Base-by-base conservation (phyloP, 2,113 vertebrate species). In the Apeltes quadracus region DNA sequence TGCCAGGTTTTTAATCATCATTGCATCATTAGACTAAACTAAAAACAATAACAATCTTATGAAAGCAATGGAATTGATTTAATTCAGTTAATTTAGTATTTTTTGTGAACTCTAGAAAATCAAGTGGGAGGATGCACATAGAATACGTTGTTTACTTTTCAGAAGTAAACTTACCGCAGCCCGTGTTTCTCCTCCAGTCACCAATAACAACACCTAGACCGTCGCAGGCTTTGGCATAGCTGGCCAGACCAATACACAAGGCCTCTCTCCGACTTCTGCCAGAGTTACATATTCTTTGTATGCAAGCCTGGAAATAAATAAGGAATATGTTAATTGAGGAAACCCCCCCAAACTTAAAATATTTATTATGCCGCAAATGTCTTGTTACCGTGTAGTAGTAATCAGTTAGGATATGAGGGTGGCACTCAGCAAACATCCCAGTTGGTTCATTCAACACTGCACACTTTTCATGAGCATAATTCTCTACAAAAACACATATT, bases 381-480 rank as follows among this genome's bases (percentile, higher is more conserved):
- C 9, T 29, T 68, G 72, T 84, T 82, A 90, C 95, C 72, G 73
- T 84, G 32, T 92, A 65, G 73, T 92, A 94, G 0, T 69, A 3
- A 62, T 89, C 92, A 29, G 89, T 87, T 11, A 92, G 82, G 34
- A 95, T 92, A 20, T 86, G 50, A 44, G 29, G 59, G 29, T 96
- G 94, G 61, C 95, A 95, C 5, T 46, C 55, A 32, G 92, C 84
- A 92, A 96, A 96, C 67, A 92, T 69, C 2, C 93, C 94, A 34
- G 12, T 69, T 20, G 88, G 75, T 56, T 94, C 44, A 29, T 83
- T 94, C 66, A 96, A 73, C 14, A 89, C 61, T 0, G 61, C 79
- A 38, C 95, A 96, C 23, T 84, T 73, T 10, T 76, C 86, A n/a
- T 93, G 92, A 12, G 94, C 94, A 91, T 92, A 95, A 12, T 77